These are phyloP conservation scores for Machimus rusticus DNA, from an alignment of 2,888 invertebrate genomes.

Conservation along the genomic window DNA sequence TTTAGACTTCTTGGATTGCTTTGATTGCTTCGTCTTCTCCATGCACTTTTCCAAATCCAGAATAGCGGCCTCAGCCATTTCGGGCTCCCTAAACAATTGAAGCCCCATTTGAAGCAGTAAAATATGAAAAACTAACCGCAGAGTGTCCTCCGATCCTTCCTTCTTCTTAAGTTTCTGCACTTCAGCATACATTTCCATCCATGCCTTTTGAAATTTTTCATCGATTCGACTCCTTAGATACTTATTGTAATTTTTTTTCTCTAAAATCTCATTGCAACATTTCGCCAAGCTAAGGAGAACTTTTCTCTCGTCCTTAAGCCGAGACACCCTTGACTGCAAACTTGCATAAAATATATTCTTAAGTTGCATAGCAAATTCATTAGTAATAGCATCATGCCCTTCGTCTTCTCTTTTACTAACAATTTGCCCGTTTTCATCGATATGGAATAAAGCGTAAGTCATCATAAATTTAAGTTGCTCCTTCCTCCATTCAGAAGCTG, in stretches of 20 bases:
- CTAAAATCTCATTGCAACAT: constrained; percentile 67
- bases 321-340: constrained; percentile 72
- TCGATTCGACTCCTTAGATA: constrained; percentile 69
- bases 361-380: constrained; percentile 66
- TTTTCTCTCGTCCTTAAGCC: constrained; percentile 69
- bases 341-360: constrained; percentile 75
- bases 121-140: constrained; percentile 73
- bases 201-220: constrained; percentile 67
- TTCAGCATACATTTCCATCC: constrained; percentile 68
- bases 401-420: constrained; percentile 55
- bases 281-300: constrained; percentile 69
- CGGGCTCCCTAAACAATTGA: constrained; percentile 75
- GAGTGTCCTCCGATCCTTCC: constrained; percentile 56
- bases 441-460: constrained; percentile 71
- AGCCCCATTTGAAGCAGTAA: constrained; percentile 76
- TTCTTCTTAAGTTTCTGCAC: constrained; percentile 45
- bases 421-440: constrained; percentile 60
- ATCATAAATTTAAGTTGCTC: constrained; percentile 72
- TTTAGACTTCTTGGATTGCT: neutral
- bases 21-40: constrained; percentile 66
- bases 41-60: constrained; percentile 78
- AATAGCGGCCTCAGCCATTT: constrained; percentile 73
- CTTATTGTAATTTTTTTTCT: constrained; percentile 64
- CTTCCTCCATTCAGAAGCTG: constrained; percentile 68
- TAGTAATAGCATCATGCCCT: constrained; percentile 64